These are phyloP conservation scores for Smithornis capensis DNA, from an alignment of 2,113 vertebrate species.

Conservation along the genomic window DNA sequence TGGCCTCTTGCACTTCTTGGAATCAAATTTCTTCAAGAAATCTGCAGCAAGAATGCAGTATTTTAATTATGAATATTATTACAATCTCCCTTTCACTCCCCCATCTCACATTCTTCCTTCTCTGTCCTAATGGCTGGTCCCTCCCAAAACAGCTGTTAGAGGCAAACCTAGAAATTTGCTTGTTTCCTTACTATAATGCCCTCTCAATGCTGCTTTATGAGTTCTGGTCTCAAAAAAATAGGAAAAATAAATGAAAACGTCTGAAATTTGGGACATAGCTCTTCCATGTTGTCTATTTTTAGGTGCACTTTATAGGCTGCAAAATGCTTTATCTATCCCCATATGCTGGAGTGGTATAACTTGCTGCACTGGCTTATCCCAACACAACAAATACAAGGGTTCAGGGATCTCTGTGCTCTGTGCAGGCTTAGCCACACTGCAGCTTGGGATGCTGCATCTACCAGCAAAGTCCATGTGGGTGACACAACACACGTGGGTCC, in stretches of 20 bases:
- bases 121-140: background rate
- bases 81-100: constrained; percentile 45
- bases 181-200: constrained; percentile 3
- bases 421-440: background rate
- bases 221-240: background rate
- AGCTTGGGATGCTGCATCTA: background rate
- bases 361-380: background rate
- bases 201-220: background rate
- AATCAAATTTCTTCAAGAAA: constrained; percentile 62
- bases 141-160: constrained; percentile 45
- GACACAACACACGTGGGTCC: accelerated
- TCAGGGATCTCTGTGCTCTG: accelerated
- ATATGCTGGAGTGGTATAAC: accelerated
- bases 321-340: background rate
- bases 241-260: background rate
- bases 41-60: constrained; percentile 35
- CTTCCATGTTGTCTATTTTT: background rate
- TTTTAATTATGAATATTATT: constrained; percentile 67
- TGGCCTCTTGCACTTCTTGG: constrained; percentile 62
- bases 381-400: accelerated
- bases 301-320: background rate
- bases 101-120: constrained; percentile 1
- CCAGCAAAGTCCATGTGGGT: accelerated
- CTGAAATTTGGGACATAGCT: background rate
- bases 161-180: constrained; percentile 21